Evolutionary conservation across 30 jellyfish, hydroid and myxozoan genomes (phyloP).

Genomic region (Aurelia sp.): DNA sequence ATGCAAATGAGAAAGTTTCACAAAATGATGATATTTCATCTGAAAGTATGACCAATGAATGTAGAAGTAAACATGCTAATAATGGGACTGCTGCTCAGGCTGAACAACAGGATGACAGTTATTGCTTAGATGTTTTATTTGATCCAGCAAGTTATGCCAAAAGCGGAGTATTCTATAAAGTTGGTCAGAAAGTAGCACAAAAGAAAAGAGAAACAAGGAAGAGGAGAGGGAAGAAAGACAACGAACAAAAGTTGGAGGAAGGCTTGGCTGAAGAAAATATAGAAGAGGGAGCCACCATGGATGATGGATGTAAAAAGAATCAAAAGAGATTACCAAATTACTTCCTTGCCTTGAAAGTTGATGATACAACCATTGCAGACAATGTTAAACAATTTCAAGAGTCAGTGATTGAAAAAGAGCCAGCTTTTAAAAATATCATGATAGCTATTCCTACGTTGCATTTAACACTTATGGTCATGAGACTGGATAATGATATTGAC

Average conservation of each 20-base stretch:
- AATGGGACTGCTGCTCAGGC: neutral
- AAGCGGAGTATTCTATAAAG: neutral
- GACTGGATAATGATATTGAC: slow-evolving; percentile 36
- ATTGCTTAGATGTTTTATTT: slow-evolving; percentile 13
- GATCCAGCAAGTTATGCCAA: neutral
- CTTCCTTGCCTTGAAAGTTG: slow-evolving; percentile 72
- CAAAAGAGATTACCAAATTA: slow-evolving; percentile 45
- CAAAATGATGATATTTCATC: too few species aligned
- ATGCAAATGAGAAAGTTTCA: too few species aligned
- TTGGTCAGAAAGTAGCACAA: neutral
- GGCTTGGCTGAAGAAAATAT: neutral
- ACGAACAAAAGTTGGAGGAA: neutral
- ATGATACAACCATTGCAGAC: slow-evolving; percentile 29
- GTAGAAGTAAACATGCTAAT: neutral
- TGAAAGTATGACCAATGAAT: neutral
- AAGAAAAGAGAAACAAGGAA: neutral
- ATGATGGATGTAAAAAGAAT: neutral
- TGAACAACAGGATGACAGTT: slow-evolving; percentile 5
- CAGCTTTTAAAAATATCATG: slow-evolving; percentile 36
- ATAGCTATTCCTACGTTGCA: slow-evolving; percentile 64
- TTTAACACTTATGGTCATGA: slow-evolving; percentile 68
- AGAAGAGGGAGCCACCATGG: neutral
- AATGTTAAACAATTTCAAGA: slow-evolving; percentile 51
- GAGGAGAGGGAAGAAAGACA: neutral
- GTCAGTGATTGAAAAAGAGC: slow-evolving; percentile 26